Evolutionary conservation across 2,113 vertebrate species (phyloP), one percentile per base, ranked within the genome.

Genomic region (Eulemur rufifrons): DNA sequence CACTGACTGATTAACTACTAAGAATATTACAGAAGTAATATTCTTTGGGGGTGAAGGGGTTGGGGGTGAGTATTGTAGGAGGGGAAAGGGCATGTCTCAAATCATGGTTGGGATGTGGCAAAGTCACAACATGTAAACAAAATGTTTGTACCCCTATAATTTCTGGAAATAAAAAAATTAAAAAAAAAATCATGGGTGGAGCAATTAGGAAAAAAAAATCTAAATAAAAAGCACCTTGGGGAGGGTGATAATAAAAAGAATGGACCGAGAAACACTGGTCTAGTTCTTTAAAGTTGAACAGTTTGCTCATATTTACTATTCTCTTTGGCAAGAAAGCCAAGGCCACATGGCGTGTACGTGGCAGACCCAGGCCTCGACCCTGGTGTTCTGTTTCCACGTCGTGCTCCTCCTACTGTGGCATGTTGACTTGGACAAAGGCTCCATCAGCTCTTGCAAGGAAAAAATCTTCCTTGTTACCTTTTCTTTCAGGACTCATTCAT

Each of bases 331-430:
- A 54, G 21, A 81, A 81, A 85, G 29, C 6, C 59, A 20, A 63
- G 1, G 47, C 54, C 11, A 0, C 14, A 3, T 11, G 14, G 7
- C 0, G 4, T 8, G 23, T 3, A 12, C 0, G 0, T 17, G 8
- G 63, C 77, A 66, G 63, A 37, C 34, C 23, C 47, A 39, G 29
- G 12, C 27, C 32, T 21, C 34, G 11, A 39, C 17, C 23, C 25
- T 20, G 27, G 21, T 17, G n/a, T 71, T 82, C 50, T 71, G 20
- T 32, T 20, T 64, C 4, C 11, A 15, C 23, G 8, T 66, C 15
- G 34, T 45, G 50, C 10, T 42, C 12, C n/a, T 81, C 39, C 32
- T 15, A 21, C 11, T 59, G 32, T 25, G 25, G 73, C 13, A 20
- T 18, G 12, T 45, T 69, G 23, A 69, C 0, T 3, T 76, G 8